Conservation (phyloP, 2,113 vertebrate species). For the Mus musculus region GRCm39 chr6:139685001-139685500, state of each 20-base stretch:
- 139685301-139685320: conserved; percentile 1
- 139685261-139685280: not conserved
- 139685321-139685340: not conserved
- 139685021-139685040: not conserved
- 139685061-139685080: not conserved
- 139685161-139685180: conserved; percentile 1
- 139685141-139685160: not conserved
- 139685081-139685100: not conserved
- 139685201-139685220: not conserved
- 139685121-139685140: not conserved
- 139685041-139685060: not conserved
- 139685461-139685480: not conserved
- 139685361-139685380: not conserved
- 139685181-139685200: conserved; percentile 29
- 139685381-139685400: conserved; percentile 6
- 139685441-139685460: not conserved
- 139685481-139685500: conserved; percentile 38
- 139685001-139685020: conserved; percentile 39
- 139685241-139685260: not conserved
- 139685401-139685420: not conserved
- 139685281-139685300: not conserved
- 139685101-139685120: not conserved
- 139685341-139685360: not conserved
- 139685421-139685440: not conserved
- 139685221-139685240: not conserved